Evolutionary conservation across 2,113 vertebrate species (phyloP).

Genomic region (Rhinoderma darwinii): DNA sequence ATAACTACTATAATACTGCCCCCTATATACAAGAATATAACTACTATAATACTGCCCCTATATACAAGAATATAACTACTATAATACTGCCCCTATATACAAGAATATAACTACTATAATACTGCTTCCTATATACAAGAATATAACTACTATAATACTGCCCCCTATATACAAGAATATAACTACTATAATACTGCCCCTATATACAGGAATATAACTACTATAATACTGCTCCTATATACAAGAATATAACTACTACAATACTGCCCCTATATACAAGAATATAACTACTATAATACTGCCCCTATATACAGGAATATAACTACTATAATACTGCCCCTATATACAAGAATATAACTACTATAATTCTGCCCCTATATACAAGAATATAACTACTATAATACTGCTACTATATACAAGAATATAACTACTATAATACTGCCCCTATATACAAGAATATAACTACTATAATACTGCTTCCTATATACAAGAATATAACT

Average conservation of each 20-base stretch:
- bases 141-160: too few relatives aligned
- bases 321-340: background rate
- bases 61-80: background rate
- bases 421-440: constrained; percentile 2
- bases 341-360: background rate
- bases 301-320: background rate
- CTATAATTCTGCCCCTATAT: too few relatives aligned
- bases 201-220: too few relatives aligned
- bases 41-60: background rate
- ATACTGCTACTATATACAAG: background rate
- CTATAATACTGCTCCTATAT: too few relatives aligned
- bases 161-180: too few relatives aligned
- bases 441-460: background rate
- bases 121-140: too few relatives aligned
- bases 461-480: background rate
- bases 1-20: background rate
- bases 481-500: background rate
- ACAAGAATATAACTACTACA: too few relatives aligned
- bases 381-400: background rate
- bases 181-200: too few relatives aligned
- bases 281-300: too few relatives aligned
- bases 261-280: too few relatives aligned
- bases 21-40: background rate
- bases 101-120: background rate
- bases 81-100: background rate